phyloP scores from a whole-genome alignment of 2,888 invertebrate species.

The Busseola fusca region DNA sequence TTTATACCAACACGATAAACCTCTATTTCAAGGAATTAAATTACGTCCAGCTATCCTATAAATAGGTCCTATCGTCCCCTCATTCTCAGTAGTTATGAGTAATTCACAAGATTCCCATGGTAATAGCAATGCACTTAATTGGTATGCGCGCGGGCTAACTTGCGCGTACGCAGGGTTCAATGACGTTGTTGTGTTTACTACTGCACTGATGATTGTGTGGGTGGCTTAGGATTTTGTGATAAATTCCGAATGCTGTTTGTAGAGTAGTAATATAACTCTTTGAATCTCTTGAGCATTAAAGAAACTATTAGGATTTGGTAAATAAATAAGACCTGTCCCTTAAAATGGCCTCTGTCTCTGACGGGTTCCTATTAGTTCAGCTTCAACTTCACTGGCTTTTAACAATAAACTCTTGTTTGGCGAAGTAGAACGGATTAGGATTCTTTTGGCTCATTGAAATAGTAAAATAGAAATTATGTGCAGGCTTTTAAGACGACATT shows the following conservation, averaged over 20 bases:
- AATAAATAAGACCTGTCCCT: too few relatives aligned
- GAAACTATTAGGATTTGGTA: neutral
- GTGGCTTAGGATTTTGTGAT: slow-evolving; percentile 12
- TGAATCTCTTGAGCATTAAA: neutral
- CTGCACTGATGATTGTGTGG: slow-evolving; percentile 18
- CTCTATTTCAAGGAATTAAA: slow-evolving; percentile 23
- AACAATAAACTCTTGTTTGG: neutral
- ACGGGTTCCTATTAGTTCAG: neutral
- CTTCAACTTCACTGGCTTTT: neutral
- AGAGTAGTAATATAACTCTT: too few relatives aligned
- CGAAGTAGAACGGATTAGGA: neutral
- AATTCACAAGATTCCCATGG: slow-evolving; percentile 70
- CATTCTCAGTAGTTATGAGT: slow-evolving; percentile 52
- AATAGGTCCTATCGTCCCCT: slow-evolving; percentile 22
- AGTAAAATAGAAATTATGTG: neutral
- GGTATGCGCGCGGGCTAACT: slow-evolving; percentile 76
- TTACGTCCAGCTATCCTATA: slow-evolving; percentile 20
- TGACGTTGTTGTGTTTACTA: slow-evolving; percentile 64
- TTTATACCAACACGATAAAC: slow-evolving; percentile 15
- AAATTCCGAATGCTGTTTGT: neutral
- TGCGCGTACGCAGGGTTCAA: slow-evolving; percentile 70
- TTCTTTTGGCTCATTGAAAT: neutral
- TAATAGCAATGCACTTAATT: slow-evolving; percentile 78
- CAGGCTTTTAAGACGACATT: slow-evolving; percentile 17
- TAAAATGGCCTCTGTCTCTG: neutral